These are phyloP conservation scores for Erebia epiphron DNA, from an alignment of 2,888 invertebrate genomes.

Conservation along the genomic window DNA sequence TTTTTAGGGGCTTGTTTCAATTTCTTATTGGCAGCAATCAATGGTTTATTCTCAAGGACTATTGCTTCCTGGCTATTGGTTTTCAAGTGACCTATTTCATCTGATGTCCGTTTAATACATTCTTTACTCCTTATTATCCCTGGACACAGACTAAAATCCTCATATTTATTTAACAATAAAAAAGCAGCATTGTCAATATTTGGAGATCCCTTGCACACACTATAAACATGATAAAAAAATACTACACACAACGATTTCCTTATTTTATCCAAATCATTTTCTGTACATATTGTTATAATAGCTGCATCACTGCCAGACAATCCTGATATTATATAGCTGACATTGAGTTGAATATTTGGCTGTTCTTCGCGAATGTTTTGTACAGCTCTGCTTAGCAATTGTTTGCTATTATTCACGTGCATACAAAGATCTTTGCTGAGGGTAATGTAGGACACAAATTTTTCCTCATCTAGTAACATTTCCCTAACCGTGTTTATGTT, in stretches of 20 bases:
- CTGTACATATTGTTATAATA: slow-evolving; percentile 65
- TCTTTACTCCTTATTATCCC: slow-evolving; percentile 63
- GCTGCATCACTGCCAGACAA: slow-evolving; percentile 58
- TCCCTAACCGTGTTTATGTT: slow-evolving; percentile 75
- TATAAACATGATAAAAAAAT: slow-evolving; percentile 76
- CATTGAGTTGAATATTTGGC: slow-evolving; percentile 57
- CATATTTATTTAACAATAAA: slow-evolving; percentile 66
- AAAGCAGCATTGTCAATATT: slow-evolving; percentile 68
- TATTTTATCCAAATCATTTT: slow-evolving; percentile 58
- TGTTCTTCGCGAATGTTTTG: slow-evolving; percentile 59
- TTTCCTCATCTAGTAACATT: slow-evolving; percentile 81
- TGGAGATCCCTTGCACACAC: slow-evolving; percentile 69
- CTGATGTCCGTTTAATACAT: slow-evolving; percentile 59
- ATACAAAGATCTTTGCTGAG: slow-evolving; percentile 75
- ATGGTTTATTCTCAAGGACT: slow-evolving; percentile 44
- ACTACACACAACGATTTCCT: slow-evolving; percentile 59
- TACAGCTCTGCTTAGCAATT: slow-evolving; percentile 62
- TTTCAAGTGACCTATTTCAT: slow-evolving; percentile 64
- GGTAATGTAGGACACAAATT: slow-evolving; percentile 79
- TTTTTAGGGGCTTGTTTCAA: slow-evolving; percentile 39
- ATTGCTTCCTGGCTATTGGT: slow-evolving; percentile 51
- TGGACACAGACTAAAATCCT: slow-evolving; percentile 63
- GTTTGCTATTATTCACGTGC: slow-evolving; percentile 74
- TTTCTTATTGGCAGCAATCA: slow-evolving; percentile 44
- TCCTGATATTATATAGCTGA: slow-evolving; percentile 79